Base-by-base conservation (phyloP, 2,888 invertebrate species). In the Pyrocoelia pectoralis region DNA sequence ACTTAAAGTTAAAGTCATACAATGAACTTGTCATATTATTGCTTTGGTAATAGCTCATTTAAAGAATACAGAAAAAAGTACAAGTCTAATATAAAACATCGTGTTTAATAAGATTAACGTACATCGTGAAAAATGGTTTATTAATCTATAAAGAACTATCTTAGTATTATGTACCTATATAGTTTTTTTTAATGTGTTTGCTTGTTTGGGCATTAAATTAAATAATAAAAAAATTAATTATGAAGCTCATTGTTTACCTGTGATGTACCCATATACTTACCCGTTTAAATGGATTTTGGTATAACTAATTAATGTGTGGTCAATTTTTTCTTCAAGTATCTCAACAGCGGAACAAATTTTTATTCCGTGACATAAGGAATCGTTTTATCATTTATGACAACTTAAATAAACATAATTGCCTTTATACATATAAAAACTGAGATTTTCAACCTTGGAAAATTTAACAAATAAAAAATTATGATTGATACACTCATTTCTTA, bases 371-470 rank as follows among this genome's bases (percentile, higher is more conserved):
- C n/a, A 33, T n/a, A n/a, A 33, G 9, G n/a, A 33, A 53, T 43
- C 50, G 24, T 58, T 63, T 53, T 49, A 63, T 63, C 57, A 63
- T 63, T 63, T 58, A 50, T 63, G 63, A 57, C 63, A 63, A 58
- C 50, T 40, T 52, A 63, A 63, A 63, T 55, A 63, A 63, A 63
- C 58, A 62, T 51, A 62, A 57, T 58, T 50, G 54, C 53, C 49
- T 54, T 49, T 52, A 54, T 63, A 54, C 40, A 50, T 43, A 60
- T 24, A 60, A 60, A 60, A 54, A 58, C 51, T 3, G 38, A 15
- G 38, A 33, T 12, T 54, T 54, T 38, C 5, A 56, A 18, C 55
- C 14, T 50, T 28, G 14, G 46, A 15, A 33, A 53, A 29, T 59
- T 48, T 53, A 64, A 56, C 49, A 33, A 56, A 65, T 55, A 62